phyloP scores from a whole-genome alignment of 2,888 invertebrate species.

The Latheticus oryzae region DNA sequence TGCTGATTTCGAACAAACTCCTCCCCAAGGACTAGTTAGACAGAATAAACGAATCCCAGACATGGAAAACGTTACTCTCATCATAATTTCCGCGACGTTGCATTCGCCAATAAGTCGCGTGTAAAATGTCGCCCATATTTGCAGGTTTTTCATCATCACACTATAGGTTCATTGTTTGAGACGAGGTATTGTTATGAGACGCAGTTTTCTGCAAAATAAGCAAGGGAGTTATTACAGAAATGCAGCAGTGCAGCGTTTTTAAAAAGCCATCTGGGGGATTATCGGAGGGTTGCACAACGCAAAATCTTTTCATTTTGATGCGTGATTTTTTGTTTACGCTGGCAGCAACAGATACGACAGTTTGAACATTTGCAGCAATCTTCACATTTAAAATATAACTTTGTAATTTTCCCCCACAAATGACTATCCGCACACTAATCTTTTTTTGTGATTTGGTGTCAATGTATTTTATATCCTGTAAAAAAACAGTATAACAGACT shows the following conservation, averaged over 20 bases:
- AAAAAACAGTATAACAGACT: too few relatives aligned
- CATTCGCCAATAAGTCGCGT: constrained; percentile 42
- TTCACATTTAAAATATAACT: too few relatives aligned
- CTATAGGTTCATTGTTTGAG: constrained; percentile 55
- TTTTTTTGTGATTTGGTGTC: too few relatives aligned
- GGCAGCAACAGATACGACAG: too few relatives aligned
- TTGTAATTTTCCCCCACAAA: too few relatives aligned
- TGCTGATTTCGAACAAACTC: constrained; percentile 27
- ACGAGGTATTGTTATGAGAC: constrained; percentile 54
- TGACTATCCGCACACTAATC: too few relatives aligned
- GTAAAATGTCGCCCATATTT: constrained; percentile 46
- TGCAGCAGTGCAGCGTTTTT: constrained; percentile 33
- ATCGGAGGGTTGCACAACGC: constrained; percentile 3
- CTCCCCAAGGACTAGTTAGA: constrained; percentile 31
- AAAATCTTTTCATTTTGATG: constrained; percentile 6
- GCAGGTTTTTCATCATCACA: constrained; percentile 52
- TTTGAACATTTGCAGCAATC: too few relatives aligned
- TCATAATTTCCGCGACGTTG: constrained; percentile 39
- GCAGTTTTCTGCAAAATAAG: constrained; percentile 58
- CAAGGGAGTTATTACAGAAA: constrained; percentile 54
- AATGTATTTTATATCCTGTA: too few relatives aligned
- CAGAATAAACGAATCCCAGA: constrained; percentile 34
- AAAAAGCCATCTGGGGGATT: constrained; percentile 3
- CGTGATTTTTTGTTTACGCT: too few relatives aligned
- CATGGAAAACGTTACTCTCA: constrained; percentile 33